Base-by-base conservation (phyloP, 1,140 invertebrate genomes). In the Nephotettix cincticeps region DNA sequence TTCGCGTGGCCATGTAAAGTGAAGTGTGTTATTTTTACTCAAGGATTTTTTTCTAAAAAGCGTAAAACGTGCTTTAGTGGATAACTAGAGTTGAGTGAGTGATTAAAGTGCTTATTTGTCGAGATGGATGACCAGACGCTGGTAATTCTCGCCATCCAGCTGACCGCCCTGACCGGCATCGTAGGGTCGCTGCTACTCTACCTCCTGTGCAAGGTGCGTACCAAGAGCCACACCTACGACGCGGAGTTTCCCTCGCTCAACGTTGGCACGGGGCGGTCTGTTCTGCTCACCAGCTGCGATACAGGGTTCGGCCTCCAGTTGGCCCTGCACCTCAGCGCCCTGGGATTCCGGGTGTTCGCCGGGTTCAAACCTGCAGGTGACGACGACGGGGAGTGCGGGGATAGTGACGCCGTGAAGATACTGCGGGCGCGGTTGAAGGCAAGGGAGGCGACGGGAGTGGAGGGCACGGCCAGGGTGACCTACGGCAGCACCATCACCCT, bases 71-170 rank as follows among this genome's bases (percentile, higher is more conserved):
- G 40, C n/a, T 43, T 43, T 9, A 43, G 40, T 43, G 40, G 9
- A 11, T 43, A 11, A 11, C 9, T 43, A 11, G 40, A 43, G n/a
- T n/a, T 43, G n/a, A 23, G 47, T 23, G 4, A 19, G 3, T 19
- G 47, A 11, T 43, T 51, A n/a, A 19, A 23, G 17, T 23, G 17
- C 19, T n/a, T 6, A 63, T 6, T 30, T 6, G 11, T 63, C 58
- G 73, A 58, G 66, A 93, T 93, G 91, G 91, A 93, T 79, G 87
- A 89, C 69, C 87, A 90, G 75, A 92, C 91, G 70, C 90, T 89
- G 79, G 82, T 91, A 75, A 87, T 91, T 29, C 82, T 93, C 78
- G 90, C 89, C 73, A 86, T 93, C 74, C 91, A 93, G 80, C 82
- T 93, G 74, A 84, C 91, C 65, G 91, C 91, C 0, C 81, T 93